Percentiles rank a stretch among this genome's conserved stretches.
Evolutionary conservation across 2,797 vertebrate genomes (phyloP).

Genomic region (Phoeniculus purpureus): DNA sequence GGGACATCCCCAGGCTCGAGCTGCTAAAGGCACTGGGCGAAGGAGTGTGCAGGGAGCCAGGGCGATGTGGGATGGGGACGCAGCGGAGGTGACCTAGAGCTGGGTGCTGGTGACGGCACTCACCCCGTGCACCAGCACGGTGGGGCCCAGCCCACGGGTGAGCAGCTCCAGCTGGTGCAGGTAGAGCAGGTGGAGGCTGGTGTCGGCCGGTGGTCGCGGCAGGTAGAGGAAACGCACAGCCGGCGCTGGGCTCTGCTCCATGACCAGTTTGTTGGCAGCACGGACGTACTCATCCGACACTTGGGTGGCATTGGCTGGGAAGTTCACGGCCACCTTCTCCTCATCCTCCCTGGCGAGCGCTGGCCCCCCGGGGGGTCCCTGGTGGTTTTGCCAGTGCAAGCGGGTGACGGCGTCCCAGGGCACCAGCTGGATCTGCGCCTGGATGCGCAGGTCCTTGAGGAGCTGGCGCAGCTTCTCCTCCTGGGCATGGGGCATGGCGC

Average conservation of each 20-base stretch:
- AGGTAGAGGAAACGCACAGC: conserved; percentile 89
- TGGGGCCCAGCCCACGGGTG: conserved; percentile 86
- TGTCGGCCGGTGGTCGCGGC: conserved; percentile 88
- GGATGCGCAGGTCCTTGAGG: conserved; percentile 87
- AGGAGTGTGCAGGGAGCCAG: not conserved
- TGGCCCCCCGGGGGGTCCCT: not conserved
- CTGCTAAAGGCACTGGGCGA: conserved; percentile 56
- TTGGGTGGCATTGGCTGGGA: conserved; percentile 82
- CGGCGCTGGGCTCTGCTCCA: conserved; percentile 78
- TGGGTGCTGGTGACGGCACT: conserved; percentile 91
- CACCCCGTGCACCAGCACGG: conserved; percentile 90
- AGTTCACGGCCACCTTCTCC: conserved; percentile 73
- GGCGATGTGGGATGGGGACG: too few species aligned
- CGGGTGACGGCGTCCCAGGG: conserved; percentile 87
- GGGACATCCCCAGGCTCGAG: not conserved
- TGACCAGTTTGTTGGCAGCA: conserved; percentile 86
- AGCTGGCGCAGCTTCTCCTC: conserved; percentile 88
- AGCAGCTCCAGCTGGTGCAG: conserved; percentile 88
- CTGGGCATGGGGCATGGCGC: conserved; percentile 80
- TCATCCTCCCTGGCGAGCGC: not conserved
- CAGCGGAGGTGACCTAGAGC: conserved; percentile 71
- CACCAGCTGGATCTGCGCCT: conserved; percentile 84
- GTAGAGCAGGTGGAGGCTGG: conserved; percentile 83
- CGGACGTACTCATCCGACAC: conserved; percentile 85
- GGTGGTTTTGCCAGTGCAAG: conserved; percentile 88